Evolutionary conservation across 2,113 vertebrate species (phyloP).

Genomic region (Melanocharis versteri): DNA sequence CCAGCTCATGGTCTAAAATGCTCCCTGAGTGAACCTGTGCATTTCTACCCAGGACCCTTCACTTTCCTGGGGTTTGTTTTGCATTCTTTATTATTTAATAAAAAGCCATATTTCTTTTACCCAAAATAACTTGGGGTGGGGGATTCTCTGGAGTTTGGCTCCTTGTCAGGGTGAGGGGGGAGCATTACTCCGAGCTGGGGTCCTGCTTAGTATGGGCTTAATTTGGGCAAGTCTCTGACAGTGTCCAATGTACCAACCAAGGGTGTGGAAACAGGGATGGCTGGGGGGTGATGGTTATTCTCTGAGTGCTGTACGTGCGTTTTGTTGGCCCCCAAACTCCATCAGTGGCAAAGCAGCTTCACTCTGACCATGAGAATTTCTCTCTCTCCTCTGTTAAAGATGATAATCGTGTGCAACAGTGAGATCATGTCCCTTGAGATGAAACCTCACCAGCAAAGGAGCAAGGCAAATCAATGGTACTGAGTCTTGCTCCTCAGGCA

Average conservation of each 20-base stretch:
- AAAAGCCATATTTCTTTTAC: background rate
- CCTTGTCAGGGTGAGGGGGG: background rate
- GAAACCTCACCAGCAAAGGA: background rate
- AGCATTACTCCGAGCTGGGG: rapidly evolving
- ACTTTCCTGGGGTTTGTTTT: background rate
- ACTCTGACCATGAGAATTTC: background rate
- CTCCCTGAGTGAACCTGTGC: background rate
- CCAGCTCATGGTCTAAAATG: background rate
- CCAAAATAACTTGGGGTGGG: too few species aligned
- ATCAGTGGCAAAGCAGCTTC: rapidly evolving
- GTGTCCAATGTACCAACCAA: rapidly evolving
- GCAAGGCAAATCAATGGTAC: background rate
- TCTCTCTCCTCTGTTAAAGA: background rate
- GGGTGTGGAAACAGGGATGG: background rate
- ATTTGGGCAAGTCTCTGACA: rapidly evolving
- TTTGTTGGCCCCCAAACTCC: background rate
- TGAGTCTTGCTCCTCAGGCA: background rate
- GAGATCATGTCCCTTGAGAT: background rate
- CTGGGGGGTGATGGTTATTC: background rate
- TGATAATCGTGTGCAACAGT: background rate
- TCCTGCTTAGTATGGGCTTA: background rate
- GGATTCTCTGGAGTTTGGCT: background rate
- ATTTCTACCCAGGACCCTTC: background rate
- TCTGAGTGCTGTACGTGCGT: rapidly evolving
- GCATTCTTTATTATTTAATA: background rate